A percentile compares a stretch with the other conserved stretches of the same genome.
phyloP scores from a whole-genome alignment of 2,797 vertebrate genomes.

The Poeciliopsis presidionis region DNA sequence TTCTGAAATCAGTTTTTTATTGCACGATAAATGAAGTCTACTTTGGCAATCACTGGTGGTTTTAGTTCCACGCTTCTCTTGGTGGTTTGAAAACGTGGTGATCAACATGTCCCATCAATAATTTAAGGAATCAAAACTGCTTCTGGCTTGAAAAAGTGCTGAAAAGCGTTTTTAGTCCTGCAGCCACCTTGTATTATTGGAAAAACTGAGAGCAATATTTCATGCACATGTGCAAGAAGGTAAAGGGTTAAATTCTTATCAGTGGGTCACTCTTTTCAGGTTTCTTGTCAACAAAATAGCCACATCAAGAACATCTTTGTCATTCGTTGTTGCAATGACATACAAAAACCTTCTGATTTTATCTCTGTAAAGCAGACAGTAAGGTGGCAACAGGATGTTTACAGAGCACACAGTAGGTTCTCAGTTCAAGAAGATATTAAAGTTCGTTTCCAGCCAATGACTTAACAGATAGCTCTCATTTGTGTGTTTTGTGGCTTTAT shows the following conservation, averaged over 20 bases:
- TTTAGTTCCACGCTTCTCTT: neutral
- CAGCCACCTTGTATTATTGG: neutral
- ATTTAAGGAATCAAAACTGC: neutral
- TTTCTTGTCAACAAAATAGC: neutral
- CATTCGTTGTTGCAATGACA: neutral
- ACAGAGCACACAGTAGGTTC: neutral
- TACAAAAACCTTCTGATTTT: neutral
- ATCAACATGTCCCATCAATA: neutral
- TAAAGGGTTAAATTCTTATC: neutral
- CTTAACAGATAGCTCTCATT: neutral
- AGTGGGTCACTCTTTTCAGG: neutral
- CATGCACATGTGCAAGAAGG: neutral
- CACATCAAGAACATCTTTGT: neutral
- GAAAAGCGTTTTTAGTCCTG: neutral
- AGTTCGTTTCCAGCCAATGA: neutral
- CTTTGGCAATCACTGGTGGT: neutral
- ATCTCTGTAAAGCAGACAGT: neutral
- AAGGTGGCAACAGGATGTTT: conserved; percentile 41
- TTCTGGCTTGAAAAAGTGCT: neutral
- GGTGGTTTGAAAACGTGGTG: neutral
- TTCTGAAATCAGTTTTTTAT: neutral
- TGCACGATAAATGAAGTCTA: neutral
- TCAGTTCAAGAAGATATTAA: conserved; percentile 25
- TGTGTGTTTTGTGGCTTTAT: conserved; percentile 1
- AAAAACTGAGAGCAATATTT: neutral